phyloP scores from a whole-genome alignment of 2,113 vertebrate species.

The Willisornis vidua region DNA sequence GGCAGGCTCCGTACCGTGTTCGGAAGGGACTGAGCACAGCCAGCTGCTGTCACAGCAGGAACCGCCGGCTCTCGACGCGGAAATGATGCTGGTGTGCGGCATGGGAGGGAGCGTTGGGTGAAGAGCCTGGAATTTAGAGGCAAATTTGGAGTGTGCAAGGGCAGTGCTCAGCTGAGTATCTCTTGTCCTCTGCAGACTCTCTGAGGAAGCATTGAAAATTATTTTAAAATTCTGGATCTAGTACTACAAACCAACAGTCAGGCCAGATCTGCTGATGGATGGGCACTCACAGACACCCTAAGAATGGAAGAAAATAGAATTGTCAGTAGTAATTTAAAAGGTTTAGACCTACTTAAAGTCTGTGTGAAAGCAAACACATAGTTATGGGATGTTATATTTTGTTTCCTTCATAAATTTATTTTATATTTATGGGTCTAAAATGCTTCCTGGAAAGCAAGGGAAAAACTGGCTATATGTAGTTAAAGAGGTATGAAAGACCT shows the following conservation, averaged over 20 bases:
- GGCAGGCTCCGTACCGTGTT: not conserved
- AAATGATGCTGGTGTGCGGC: fast-evolving
- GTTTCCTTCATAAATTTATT: not conserved
- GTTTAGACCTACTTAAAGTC: not conserved
- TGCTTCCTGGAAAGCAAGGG: not conserved
- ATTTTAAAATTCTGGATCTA: not conserved
- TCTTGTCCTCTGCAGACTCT: not conserved
- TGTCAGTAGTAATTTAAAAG: not conserved
- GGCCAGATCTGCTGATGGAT: not conserved
- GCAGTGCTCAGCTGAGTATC: not conserved
- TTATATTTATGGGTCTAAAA: not conserved
- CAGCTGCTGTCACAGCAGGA: not conserved
- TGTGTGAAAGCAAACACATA: not conserved
- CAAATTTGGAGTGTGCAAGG: fast-evolving
- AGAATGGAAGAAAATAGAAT: not conserved
- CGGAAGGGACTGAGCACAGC: not conserved
- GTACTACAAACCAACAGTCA: not conserved
- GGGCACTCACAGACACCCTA: not conserved
- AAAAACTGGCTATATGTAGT: not conserved
- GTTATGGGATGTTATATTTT: not conserved
- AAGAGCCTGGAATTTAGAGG: not conserved
- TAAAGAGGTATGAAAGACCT: not conserved
- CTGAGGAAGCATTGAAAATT: not conserved
- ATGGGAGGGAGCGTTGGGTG: fast-evolving
- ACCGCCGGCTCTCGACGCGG: fast-evolving